A percentile compares a stretch with the other conserved stretches of the same genome.
Conservation (phyloP, 64 coral and sea anemone species). For the Montipora capricornis region DNA sequence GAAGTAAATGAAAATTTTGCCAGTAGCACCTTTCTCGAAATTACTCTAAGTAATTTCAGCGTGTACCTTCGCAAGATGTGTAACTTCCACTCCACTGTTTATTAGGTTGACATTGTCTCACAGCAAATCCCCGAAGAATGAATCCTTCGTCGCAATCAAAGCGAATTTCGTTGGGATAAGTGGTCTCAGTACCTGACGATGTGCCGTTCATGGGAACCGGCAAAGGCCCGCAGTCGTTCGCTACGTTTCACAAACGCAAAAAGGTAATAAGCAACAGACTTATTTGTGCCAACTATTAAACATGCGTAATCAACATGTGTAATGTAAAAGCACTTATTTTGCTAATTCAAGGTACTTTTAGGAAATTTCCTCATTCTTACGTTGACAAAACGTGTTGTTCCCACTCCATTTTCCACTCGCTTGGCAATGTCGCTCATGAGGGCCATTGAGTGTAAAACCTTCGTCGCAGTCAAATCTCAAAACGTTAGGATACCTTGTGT, state of each 20-base stretch:
- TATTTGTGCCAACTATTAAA: not conserved
- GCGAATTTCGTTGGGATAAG: slow-evolving; percentile 20
- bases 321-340: too few relatives aligned
- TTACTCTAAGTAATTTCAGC: not conserved
- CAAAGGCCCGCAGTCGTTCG: not conserved
- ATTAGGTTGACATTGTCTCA: slow-evolving; percentile 27
- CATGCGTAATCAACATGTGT: not conserved
- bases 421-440: slow-evolving; percentile 27
- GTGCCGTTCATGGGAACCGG: slow-evolving; percentile 22
- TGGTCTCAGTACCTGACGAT: not conserved
- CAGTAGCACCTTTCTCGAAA: not conserved
- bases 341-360: not conserved
- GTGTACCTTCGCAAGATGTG: slow-evolving; percentile 38
- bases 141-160: slow-evolving; percentile 57
- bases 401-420: slow-evolving; percentile 65
- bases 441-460: slow-evolving; percentile 50
- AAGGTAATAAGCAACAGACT: not conserved
- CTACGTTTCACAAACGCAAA: not conserved
- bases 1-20: not conserved
- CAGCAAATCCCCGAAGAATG: slow-evolving; percentile 1
- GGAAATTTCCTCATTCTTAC: not conserved
- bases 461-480: slow-evolving; percentile 39
- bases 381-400: not conserved
- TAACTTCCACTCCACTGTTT: slow-evolving; percentile 51
- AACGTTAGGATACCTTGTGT: slow-evolving; percentile 31